phyloP scores from a whole-genome alignment of 2,888 invertebrate species.

The Stenoptilia bipunctidactyla region DNA sequence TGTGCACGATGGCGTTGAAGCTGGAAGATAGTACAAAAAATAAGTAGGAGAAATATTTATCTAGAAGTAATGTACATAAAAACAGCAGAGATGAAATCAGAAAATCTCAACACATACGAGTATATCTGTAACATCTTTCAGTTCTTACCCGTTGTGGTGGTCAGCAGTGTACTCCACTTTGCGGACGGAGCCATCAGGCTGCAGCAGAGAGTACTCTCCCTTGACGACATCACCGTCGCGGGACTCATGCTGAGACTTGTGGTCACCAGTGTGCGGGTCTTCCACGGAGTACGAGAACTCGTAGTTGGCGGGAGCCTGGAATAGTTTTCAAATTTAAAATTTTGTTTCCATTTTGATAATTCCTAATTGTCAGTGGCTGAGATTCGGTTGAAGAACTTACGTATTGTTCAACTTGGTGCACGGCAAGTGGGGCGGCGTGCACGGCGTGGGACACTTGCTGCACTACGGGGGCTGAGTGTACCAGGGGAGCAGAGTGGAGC shows the following conservation, averaged over 20 bases:
- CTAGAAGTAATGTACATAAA: no score
- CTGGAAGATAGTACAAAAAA: constrained; percentile 17
- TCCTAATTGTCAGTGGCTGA: no score
- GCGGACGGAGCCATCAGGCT: constrained; percentile 25
- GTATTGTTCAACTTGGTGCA: not conserved
- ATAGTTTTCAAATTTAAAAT: no score
- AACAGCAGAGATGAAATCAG: no score
- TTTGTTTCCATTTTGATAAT: no score
- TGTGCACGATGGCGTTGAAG: constrained; percentile 26
- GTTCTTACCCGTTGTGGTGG: constrained; percentile 46
- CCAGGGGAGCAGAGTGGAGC: not conserved
- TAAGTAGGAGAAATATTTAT: no score
- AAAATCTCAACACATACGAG: no score
- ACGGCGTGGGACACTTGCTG: not conserved
- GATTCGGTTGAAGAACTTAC: not conserved
- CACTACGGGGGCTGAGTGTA: not conserved
- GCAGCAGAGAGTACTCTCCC: constrained; percentile 25
- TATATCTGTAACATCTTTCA: no score
- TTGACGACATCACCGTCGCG: constrained; percentile 13
- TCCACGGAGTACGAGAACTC: constrained; percentile 10
- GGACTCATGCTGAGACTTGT: not conserved
- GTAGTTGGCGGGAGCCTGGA: constrained; percentile 27
- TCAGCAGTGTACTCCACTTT: constrained; percentile 25
- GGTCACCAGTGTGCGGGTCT: constrained; percentile 17
- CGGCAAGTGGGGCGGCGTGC: not conserved